Base-by-base conservation (phyloP, 2,888 invertebrate species). In the Galeopsomyia nigrocyanea region DNA sequence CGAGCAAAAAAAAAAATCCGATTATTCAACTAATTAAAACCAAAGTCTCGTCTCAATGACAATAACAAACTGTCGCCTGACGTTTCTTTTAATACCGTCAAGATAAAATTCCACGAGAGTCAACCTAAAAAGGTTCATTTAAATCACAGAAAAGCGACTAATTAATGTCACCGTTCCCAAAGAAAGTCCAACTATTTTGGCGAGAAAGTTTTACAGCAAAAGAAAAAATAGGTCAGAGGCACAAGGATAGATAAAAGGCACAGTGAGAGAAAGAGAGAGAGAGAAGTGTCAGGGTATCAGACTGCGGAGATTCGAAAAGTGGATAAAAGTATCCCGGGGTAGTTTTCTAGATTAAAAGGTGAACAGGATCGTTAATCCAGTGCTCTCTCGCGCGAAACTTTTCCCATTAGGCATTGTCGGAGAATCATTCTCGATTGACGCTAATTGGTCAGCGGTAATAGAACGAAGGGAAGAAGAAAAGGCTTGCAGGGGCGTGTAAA, bases 261-360 rank as follows among this genome's bases (percentile, higher is more conserved):
- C 2, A 26, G 26, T 3, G 26, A 26, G 22, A 65, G 13, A 21
- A 49, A 50, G 9, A 53, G 16, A 56, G 26, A 26, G 31, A 58
- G 17, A 49, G 56, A 71, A 47, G 56, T 72, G 75, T 69, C 72
- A 62, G 68, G 58, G 55, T 66, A 69, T 72, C 69, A 66, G 72
- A 61, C 47, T n/a, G n/a, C n/a, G 16, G 63, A 65, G 47, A 67
- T 72, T 72, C 71, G 61, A 64, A 62, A 71, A 75, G 68, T 71
- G 71, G 71, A 67, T 72, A 72, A 69, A 75, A 75, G 69, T 72
- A 72, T 75, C 69, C 50, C 49, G 10, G 51, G 7, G 26, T 65
- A 75, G 75, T 66, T 75, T 66, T 69, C 66, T 62, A 69, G 75
- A 75, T 72, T 75, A 72, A 75, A 75, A 69, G 58, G 75, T 72